Evolutionary conservation across 2,797 vertebrate genomes (phyloP), one percentile per base, ranked within the genome.

Genomic region (Lacerta bilineata): DNA sequence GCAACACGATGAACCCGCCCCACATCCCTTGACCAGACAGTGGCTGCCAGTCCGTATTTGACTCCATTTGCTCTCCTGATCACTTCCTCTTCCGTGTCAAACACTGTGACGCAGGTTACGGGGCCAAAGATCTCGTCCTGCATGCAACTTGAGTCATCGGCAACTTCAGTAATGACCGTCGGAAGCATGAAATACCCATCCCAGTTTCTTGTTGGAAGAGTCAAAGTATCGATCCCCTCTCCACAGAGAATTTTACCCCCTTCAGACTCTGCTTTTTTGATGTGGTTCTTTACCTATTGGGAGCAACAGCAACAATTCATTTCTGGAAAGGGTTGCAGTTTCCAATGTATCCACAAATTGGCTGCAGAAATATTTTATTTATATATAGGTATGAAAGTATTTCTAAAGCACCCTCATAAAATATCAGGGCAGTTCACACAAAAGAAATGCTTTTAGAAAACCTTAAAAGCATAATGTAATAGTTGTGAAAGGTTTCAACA

Each of bases 81-180:
- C 23, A 97, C 99, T 95, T 99, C 98, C 4, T 99, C 98, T 96
- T 99, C 99, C 0, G 96, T 97, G 92, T 98, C 98, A 79, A 99
- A 99, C 29, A 97, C 95, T 86, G 97, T 97, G 68, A 99, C 91
- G 66, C 99, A 99, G 0, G 98, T 97, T 93, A 99, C 98, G 0
- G 99, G 99, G 41, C 99, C 99, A 69, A 99, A 99, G 93, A 99
- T 99, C 97, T 99, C 99, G 92, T 99, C 98, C 95, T 98, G 98
- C 98, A 98, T 99, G 93, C 98, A 97, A 15, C 96, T 93, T 43
- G 98, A 99, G 64, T 96, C 95, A 87, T 99, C 98, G 1, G 96
- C 92, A 9, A 99, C 71, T 84, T 97, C 98, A 0, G 97, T 94
- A 94, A 99, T 98, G 89, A 99, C 95, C 0, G 99, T 99, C 29